These are phyloP conservation scores for Cheilosia soror DNA, from an alignment of 2,888 invertebrate genomes.

Conservation along the genomic window DNA sequence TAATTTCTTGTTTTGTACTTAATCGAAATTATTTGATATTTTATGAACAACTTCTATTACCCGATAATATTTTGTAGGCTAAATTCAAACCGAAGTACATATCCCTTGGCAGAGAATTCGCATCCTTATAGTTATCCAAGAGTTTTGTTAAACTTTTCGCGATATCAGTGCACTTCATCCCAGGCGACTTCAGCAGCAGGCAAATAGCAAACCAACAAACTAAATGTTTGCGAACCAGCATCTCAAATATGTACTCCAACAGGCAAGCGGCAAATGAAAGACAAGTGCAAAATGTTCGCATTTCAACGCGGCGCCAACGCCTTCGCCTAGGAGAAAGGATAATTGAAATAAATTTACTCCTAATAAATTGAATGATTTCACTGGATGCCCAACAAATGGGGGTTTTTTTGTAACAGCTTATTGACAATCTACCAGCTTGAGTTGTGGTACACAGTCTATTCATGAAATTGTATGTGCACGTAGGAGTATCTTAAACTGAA, in stretches of 20 bases:
- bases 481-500: slow-evolving; percentile 30
- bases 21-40: slow-evolving; percentile 47
- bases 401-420: slow-evolving; percentile 18
- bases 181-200: slow-evolving; percentile 28
- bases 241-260: slow-evolving; percentile 17
- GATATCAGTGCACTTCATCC: slow-evolving; percentile 56
- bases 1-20: slow-evolving; percentile 36
- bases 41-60: slow-evolving; percentile 38
- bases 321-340: slow-evolving; percentile 30
- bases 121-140: slow-evolving; percentile 57
- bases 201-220: slow-evolving; percentile 31
- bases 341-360: slow-evolving; percentile 69
- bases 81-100: slow-evolving; percentile 63
- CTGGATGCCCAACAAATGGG: slow-evolving; percentile 41
- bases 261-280: slow-evolving; percentile 46
- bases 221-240: slow-evolving; percentile 26
- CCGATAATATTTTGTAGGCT: slow-evolving; percentile 63
- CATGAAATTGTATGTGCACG: slow-evolving; percentile 37
- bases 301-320: slow-evolving; percentile 44
- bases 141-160: slow-evolving; percentile 63
- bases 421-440: neutral
- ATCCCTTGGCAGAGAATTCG: slow-evolving; percentile 50
- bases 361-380: slow-evolving; percentile 64
- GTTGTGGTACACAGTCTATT: slow-evolving; percentile 13
- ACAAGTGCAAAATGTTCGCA: slow-evolving; percentile 41